A percentile compares a stretch with the other conserved stretches of the same genome.
phyloP scores from a whole-genome alignment of 2,797 vertebrate species.

The Falco berigora region DNA sequence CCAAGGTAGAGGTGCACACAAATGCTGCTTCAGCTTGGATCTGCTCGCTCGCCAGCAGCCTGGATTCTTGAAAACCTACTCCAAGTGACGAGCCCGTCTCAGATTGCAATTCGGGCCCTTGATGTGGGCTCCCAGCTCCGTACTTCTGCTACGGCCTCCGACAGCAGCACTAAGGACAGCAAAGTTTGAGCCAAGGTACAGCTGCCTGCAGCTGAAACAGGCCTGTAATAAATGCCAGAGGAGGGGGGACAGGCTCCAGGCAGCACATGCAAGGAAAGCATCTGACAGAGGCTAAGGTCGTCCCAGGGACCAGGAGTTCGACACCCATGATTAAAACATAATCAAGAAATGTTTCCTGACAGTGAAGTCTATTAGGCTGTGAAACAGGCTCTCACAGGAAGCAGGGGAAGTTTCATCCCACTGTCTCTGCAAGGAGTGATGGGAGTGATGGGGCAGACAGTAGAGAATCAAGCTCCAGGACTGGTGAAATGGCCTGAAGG shows the following conservation, averaged over 20 bases:
- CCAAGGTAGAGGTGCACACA: not conserved
- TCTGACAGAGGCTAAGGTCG: not conserved
- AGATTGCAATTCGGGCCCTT: not conserved
- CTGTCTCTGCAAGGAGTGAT: not conserved
- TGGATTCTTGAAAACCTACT: not conserved
- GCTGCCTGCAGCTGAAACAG: not conserved
- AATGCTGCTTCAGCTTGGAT: not conserved
- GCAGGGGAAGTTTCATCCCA: not conserved
- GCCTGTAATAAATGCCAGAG: not conserved
- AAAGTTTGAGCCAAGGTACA: not conserved
- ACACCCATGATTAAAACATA: not conserved
- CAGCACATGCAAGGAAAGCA: not conserved
- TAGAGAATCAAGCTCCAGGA: not conserved
- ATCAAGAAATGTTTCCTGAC: conserved; percentile 20
- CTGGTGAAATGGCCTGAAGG: not conserved
- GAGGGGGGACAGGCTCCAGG: not conserved
- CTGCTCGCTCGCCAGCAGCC: not conserved
- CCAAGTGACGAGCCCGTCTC: not conserved
- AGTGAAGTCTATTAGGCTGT: conserved; percentile 10
- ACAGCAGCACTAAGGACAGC: not conserved
- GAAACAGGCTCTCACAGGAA: not conserved
- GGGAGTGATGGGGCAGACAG: not conserved
- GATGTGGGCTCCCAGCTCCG: not conserved
- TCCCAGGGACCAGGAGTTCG: not conserved
- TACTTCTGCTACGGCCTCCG: not conserved